phyloP scores from a whole-genome alignment of 2,113 vertebrate species.

The Piaya cayana region DNA sequence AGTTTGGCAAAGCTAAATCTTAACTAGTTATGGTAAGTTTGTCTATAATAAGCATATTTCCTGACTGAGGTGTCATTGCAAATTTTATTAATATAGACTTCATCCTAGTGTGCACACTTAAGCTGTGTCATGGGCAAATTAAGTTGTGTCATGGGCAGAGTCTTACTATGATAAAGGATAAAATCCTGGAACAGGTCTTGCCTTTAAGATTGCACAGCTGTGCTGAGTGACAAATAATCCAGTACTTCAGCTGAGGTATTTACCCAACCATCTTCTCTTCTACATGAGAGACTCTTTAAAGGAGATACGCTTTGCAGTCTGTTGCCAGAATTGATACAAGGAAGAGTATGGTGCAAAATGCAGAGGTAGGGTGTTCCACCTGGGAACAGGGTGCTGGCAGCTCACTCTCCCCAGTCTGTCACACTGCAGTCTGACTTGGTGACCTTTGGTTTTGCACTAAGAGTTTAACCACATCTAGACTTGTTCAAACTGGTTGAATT shows the following conservation, averaged over 20 bases:
- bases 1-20: not conserved
- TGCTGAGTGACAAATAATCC: not conserved
- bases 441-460: not conserved
- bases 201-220: not conserved
- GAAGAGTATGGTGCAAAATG: not conserved
- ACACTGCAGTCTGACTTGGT: not conserved
- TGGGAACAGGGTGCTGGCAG: accelerated
- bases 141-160: not conserved
- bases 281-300: not conserved
- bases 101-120: not conserved
- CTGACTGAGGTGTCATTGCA: not conserved
- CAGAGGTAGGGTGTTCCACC: not conserved
- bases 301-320: not conserved
- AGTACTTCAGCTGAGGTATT: conserved; percentile 7
- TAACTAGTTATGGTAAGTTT: not conserved
- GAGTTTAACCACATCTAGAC: not conserved
- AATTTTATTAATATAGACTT: not conserved
- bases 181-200: not conserved
- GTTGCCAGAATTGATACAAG: accelerated
- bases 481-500: not conserved
- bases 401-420: not conserved
- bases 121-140: not conserved
- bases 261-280: not conserved
- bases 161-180: not conserved
- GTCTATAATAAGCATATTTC: not conserved